A percentile compares a stretch with the other conserved stretches of the same genome.
Evolutionary conservation across 2,888 invertebrate genomes (phyloP).

Genomic region (Alloscopus bannaensis): DNA sequence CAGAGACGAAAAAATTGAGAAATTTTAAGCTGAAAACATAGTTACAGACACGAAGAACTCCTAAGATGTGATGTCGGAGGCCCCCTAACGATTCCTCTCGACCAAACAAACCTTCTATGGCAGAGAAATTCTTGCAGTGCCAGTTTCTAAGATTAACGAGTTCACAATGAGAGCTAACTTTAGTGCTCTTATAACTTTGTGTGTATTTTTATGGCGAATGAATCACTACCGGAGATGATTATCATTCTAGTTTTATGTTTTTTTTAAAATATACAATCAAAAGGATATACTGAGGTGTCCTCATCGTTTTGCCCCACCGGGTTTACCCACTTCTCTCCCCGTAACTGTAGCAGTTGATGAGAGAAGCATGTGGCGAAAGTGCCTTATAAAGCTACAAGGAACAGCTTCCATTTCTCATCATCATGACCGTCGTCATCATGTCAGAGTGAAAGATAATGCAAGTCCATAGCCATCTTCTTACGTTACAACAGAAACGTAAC

Average conservation of each 20-base stretch:
- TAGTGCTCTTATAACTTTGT: no score
- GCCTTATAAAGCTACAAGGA: slow-evolving; percentile 55
- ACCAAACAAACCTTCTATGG: slow-evolving; percentile 51
- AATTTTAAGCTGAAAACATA: neutral
- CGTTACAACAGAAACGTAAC: neutral
- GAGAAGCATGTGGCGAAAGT: slow-evolving; percentile 64
- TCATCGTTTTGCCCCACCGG: slow-evolving; percentile 39
- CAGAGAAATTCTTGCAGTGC: slow-evolving; percentile 25
- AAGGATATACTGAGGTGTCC: no score
- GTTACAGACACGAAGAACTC: slow-evolving; percentile 1
- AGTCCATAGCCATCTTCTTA: neutral
- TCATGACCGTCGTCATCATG: slow-evolving; percentile 16
- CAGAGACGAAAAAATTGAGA: slow-evolving; percentile 13
- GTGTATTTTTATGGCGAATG: no score
- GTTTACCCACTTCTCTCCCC: neutral
- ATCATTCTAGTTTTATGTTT: no score
- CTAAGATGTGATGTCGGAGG: slow-evolving; percentile 49
- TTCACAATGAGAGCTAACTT: no score
- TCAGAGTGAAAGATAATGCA: neutral
- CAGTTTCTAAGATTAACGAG: no score
- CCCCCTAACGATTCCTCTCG: slow-evolving; percentile 58
- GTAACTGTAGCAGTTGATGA: slow-evolving; percentile 9
- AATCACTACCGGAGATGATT: no score
- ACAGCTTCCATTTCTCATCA: slow-evolving; percentile 60
- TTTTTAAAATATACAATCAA: no score